Evolutionary conservation across 2,888 invertebrate genomes (phyloP).

Genomic region (Diarsia dahlii): DNA sequence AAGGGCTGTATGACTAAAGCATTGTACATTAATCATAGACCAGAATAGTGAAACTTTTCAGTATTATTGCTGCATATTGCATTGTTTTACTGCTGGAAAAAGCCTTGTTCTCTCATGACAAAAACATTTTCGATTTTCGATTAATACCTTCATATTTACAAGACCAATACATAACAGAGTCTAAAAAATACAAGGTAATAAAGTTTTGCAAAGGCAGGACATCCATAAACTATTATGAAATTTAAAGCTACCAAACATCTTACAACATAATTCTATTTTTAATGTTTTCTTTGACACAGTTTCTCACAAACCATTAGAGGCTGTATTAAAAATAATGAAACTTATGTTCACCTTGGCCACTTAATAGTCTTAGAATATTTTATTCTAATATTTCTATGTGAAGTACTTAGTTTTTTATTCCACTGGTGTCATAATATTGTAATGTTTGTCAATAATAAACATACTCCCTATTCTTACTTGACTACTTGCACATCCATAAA

Average conservation of each 20-base stretch:
- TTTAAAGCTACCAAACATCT: neutral
- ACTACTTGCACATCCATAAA: neutral
- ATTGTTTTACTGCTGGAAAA: conserved; percentile 10
- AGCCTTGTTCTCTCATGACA: neutral
- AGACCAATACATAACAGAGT: neutral
- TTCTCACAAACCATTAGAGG: conserved; percentile 26
- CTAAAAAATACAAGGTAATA: neutral
- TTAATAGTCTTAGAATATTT: neutral
- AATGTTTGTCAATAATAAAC: conserved; percentile 1
- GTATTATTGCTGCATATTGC: conserved; percentile 1
- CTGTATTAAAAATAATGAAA: conserved; percentile 12
- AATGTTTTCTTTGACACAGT: conserved; percentile 27
- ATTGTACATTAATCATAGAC: conserved; percentile 37
- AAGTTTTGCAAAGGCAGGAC: neutral
- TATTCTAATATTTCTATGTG: conserved; percentile 6
- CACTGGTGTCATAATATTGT: neutral
- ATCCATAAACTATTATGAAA: conserved; percentile 2
- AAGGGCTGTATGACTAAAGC: conserved; percentile 24
- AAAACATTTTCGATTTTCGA: neutral
- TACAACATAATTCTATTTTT: conserved; percentile 22
- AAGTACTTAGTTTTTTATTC: neutral
- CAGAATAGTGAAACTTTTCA: conserved; percentile 32
- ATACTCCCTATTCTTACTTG: neutral
- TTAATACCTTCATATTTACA: neutral
- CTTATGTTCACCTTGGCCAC: conserved; percentile 30